phyloP scores from a whole-genome alignment of 2,113 vertebrate genomes.

The Thunnus thynnus region DNA sequence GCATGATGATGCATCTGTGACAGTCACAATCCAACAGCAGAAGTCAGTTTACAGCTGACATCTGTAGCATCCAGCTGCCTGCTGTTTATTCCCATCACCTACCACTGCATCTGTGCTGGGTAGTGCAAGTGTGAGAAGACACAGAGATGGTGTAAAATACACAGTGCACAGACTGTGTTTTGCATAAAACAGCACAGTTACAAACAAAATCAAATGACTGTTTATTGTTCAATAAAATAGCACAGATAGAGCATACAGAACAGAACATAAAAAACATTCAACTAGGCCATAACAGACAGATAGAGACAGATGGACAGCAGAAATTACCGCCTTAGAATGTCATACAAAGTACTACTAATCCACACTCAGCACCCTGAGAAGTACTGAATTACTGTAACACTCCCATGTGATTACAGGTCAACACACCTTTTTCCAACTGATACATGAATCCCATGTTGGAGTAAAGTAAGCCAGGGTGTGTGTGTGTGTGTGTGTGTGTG shows the following conservation, averaged over 20 bases:
- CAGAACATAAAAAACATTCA: conserved; percentile 50
- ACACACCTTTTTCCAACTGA: conserved; percentile 78
- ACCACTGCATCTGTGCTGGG: background rate
- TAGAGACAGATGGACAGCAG: conserved; percentile 72
- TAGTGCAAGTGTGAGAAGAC: background rate
- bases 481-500: background rate
- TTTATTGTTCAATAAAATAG: conserved; percentile 82
- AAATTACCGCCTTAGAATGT: conserved; percentile 72
- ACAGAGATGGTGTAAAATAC: background rate
- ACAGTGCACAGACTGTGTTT: conserved; percentile 16
- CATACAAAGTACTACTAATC: conserved; percentile 76
- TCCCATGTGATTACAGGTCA: conserved; percentile 41
- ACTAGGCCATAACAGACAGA: conserved; percentile 73
- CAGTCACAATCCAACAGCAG: no score
- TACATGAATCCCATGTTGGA: conserved; percentile 17
- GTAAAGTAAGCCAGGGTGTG: conserved; percentile 11
- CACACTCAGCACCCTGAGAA: conserved; percentile 18
- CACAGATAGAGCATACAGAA: conserved; percentile 59
- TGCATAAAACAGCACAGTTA: conserved; percentile 37
- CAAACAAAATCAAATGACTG: conserved; percentile 79
- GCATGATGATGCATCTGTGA: no score
- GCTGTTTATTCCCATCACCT: background rate
- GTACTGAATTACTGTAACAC: conserved; percentile 10
- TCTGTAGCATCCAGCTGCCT: background rate
- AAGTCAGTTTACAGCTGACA: no score